A percentile compares a stretch with the other conserved stretches of the same genome.
Conservation (phyloP, 2,888 invertebrate species). For the Glomeris marginata region DNA sequence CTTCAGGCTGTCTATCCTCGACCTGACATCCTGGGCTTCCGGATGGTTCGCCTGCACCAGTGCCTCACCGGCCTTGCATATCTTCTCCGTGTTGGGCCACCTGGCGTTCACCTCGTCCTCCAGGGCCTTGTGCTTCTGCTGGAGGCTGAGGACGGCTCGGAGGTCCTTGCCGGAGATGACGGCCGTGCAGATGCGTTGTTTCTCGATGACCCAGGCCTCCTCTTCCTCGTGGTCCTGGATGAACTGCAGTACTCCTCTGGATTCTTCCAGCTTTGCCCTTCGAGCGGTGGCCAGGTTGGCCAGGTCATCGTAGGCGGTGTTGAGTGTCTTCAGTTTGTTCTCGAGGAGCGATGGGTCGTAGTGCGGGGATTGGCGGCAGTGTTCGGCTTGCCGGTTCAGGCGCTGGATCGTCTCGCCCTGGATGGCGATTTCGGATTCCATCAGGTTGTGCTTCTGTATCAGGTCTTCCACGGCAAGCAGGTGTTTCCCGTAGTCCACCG, state of each 20-base stretch:
- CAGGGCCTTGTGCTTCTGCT: constrained; percentile 73
- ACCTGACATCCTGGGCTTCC: constrained; percentile 62
- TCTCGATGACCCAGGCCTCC: constrained; percentile 91
- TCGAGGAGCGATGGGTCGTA: constrained; percentile 46
- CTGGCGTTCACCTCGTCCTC: constrained; percentile 73
- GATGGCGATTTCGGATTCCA: constrained; percentile 79
- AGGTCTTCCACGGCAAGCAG: constrained; percentile 86
- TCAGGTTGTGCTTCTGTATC: constrained; percentile 80
- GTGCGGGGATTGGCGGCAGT: constrained; percentile 40
- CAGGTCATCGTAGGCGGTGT: constrained; percentile 56
- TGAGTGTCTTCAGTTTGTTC: constrained; percentile 56
- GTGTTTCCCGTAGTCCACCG: constrained; percentile 84
- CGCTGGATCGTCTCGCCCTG: constrained; percentile 70
- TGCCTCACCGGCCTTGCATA: constrained; percentile 53
- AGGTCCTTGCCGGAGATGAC: constrained; percentile 90
- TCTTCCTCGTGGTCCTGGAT: constrained; percentile 95
- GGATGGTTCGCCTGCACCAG: constrained; percentile 69
- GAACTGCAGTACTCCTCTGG: constrained; percentile 85
- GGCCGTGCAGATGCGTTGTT: constrained; percentile 79
- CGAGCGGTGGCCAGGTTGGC: constrained; percentile 57
- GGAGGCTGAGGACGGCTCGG: constrained; percentile 69
- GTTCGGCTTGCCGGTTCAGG: constrained; percentile 44
- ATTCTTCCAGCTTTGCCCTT: constrained; percentile 73
- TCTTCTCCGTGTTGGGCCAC: constrained; percentile 51
- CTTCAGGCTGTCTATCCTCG: constrained; percentile 58